Base-by-base conservation (phyloP, 2,888 invertebrate species). In the Diplazon laetatorius region DNA sequence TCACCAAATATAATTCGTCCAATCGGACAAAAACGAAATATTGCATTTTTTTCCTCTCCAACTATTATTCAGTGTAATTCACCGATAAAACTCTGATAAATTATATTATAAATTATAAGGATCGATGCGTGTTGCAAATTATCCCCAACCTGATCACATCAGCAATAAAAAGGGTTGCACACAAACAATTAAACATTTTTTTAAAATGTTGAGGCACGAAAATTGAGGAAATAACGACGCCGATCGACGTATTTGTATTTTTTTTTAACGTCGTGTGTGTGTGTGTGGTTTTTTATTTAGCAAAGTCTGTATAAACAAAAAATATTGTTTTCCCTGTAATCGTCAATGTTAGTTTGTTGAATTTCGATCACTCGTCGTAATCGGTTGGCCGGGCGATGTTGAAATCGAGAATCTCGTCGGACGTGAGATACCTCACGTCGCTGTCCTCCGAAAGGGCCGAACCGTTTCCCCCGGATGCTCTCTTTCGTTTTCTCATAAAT, bases 401-500 rank as follows among this genome's bases (percentile, higher is more conserved):
- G 80, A 93, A 93, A 85, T 93, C 92, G 14, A 93, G 85, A 42
- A 91, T 88, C 83, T 94, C 93, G 72, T 93, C 93, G 25, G 92
- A 91, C 0, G 93, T 93, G 48, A 93, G 88, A 85, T 92, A 94
- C 73, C 93, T 87, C 0, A 94, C 93, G 81, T 93, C 93, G 63
- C 93, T 93, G 79, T 92, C 92, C 35, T 92, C 92, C n/a, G 89
- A 88, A 8, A 90, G 85, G 12, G 87, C 87, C 16, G 89, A 89
- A 12, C 86, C 84, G 46, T 84, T 87, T 39, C 79, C 80, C 1
- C 80, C 79, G 3, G 70, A 78, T 4, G 78, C 76, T 72, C 80
- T 68, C 74, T 89, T 88, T 12, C 85, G 79, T 52, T 78, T 83
- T 55, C 82, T 78, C 16, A 83, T 80, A 4, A 85, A 60, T 4